These are phyloP conservation scores for Xylota segnis DNA, from an alignment of 2,888 invertebrate species.

Conservation along the genomic window DNA sequence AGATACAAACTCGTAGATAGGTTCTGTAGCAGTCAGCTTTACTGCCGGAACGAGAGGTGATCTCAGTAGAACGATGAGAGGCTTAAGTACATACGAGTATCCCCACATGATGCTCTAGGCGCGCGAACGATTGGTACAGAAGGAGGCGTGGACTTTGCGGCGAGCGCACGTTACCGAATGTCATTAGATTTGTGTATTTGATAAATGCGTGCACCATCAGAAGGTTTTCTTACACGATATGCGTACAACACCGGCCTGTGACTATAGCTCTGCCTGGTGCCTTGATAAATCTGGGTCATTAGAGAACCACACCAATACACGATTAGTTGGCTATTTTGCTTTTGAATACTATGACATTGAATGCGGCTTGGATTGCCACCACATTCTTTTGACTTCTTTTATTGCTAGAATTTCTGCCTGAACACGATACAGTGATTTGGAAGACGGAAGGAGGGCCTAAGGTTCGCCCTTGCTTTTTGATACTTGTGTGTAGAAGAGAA, in stretches of 20 bases:
- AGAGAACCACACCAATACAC: slow-evolving; percentile 58
- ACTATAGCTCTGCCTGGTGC: neutral
- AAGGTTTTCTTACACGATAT: slow-evolving; percentile 49
- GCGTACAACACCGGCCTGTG: slow-evolving; percentile 36
- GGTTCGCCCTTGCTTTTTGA: too few species aligned
- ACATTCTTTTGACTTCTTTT: slow-evolving; percentile 4
- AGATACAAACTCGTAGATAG: slow-evolving; percentile 51
- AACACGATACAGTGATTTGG: too few species aligned
- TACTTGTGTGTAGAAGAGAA: too few species aligned
- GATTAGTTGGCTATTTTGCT: slow-evolving; percentile 10
- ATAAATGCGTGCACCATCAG: slow-evolving; percentile 64
- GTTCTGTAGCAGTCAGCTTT: slow-evolving; percentile 41
- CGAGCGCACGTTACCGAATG: slow-evolving; percentile 49
- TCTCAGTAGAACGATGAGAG: slow-evolving; percentile 27
- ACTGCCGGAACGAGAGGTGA: slow-evolving; percentile 44
- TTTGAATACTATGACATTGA: slow-evolving; percentile 25
- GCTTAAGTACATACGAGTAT: slow-evolving; percentile 36
- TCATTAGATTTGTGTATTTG: slow-evolving; percentile 63
- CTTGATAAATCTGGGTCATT: slow-evolving; percentile 62
- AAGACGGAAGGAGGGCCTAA: too few species aligned
- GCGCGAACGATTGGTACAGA: slow-evolving; percentile 21
- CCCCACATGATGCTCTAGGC: slow-evolving; percentile 41
- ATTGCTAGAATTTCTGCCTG: too few species aligned
- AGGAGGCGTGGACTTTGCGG: slow-evolving; percentile 66
- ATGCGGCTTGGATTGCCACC: neutral